Evolutionary conservation across 1,140 invertebrate species (phyloP), one percentile per base, ranked within the genome.

Genomic region (Ostrea denselamellosa): DNA sequence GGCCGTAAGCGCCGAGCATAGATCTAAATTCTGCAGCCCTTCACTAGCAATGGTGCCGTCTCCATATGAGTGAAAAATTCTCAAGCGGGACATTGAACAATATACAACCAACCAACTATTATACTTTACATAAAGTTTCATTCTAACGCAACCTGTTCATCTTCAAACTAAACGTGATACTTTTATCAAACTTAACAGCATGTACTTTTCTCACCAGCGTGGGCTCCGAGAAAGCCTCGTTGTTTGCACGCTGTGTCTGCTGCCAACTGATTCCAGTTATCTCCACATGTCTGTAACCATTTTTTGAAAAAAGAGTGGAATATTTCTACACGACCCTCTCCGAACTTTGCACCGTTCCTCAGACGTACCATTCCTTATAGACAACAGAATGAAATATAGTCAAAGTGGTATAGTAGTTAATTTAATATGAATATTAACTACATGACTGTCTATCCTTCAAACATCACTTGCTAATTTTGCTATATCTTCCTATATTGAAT

Each of bases 251-350:
- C 89, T 0, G 93, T 88, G 86, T 93, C 89, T 7, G 92, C 93
- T 17, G 88, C 85, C 0, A 56, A 19, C 28, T 90, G 81, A 17
- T 90, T 89, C 93, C 93, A 93, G 58, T 90, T 89, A 17, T 92
- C 90, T 19, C 87, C 91, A 90, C 92, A 94, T 10, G 92, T 86
- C 34, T 86, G 89, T 12, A 89, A 87, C 93, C 93, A 94, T 54
- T 89, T 86, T 34, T 88, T 88, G 14, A 56, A 86, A 8, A 90
- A 25, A 62, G 92, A 90, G 81, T 94, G 89, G 71, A 90, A 92
- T 10, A 94, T 86, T 77, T 93, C 90, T n/a, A 94, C 83, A 14
- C 89, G 87, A 10, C 94, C 94, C 84, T 94, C 93, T 17, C 94
- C 93, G 62, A 91, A 90, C 10, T 83, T 83, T 0, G 28, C 28